These are phyloP conservation scores for Poeciliopsis presidionis DNA, from an alignment of 2,797 vertebrate species.

Conservation along the genomic window DNA sequence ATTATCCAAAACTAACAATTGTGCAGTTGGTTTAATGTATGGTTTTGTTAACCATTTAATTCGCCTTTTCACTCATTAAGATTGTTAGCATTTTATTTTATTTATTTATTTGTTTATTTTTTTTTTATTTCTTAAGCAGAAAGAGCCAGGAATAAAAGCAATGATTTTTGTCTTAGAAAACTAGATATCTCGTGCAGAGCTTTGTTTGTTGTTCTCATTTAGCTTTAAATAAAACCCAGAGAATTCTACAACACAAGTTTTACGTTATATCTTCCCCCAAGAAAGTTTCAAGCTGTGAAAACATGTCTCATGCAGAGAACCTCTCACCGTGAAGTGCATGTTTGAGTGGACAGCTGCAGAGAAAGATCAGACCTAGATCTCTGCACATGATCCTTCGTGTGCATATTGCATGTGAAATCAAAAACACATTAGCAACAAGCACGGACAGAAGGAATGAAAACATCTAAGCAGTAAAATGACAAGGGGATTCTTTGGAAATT, in stretches of 20 bases:
- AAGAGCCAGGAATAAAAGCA: not conserved
- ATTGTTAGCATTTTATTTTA: not conserved
- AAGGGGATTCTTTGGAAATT: not conserved
- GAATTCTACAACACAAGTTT: not conserved
- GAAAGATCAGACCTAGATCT: not conserved
- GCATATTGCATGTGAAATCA: not conserved
- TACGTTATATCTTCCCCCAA: not conserved
- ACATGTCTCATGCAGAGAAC: not conserved
- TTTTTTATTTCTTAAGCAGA: not conserved
- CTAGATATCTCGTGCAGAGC: not conserved
- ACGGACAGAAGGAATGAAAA: not conserved
- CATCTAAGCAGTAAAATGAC: not conserved
- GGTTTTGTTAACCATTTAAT: not conserved
- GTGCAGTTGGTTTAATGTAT: not conserved
- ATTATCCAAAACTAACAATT: not conserved
- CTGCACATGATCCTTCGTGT: not conserved
- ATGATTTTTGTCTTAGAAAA: not conserved
- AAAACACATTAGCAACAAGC: constrained; percentile 5
- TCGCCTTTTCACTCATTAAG: not conserved
- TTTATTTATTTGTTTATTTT: not conserved
- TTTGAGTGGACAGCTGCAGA: constrained; percentile 5
- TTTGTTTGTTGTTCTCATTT: not conserved
- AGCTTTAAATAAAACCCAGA: not conserved
- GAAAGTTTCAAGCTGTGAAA: not conserved
- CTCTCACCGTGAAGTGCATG: not conserved